phyloP scores from a whole-genome alignment of 1,140 invertebrate species.

The Daktulosphaira vitifoliae region DNA sequence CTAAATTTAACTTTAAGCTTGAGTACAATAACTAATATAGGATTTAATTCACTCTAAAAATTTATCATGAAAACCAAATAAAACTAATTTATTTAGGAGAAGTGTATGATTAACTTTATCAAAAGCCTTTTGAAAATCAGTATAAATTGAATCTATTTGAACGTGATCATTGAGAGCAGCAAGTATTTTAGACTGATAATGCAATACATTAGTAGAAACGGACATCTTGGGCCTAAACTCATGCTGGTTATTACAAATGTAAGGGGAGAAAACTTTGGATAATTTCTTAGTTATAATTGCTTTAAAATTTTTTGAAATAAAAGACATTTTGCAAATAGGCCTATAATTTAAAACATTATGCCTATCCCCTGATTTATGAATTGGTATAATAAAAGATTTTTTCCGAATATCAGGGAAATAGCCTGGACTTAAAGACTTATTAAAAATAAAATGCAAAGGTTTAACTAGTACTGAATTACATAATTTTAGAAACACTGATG shows the following conservation, averaged over 20 bases:
- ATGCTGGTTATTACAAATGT: too few species aligned
- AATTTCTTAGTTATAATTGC: too few species aligned
- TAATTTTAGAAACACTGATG: background rate
- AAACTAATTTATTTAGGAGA: background rate
- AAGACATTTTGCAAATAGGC: background rate
- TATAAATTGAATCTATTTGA: too few species aligned
- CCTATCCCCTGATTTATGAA: background rate
- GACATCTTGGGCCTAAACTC: too few species aligned
- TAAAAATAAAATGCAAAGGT: background rate
- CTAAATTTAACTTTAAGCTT: too few species aligned
- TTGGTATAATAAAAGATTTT: background rate
- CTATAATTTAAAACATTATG: slow-evolving; percentile 4
- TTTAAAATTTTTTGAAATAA: background rate
- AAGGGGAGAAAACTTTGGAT: too few species aligned
- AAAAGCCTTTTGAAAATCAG: too few species aligned
- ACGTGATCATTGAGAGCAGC: too few species aligned
- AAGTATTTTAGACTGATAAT: too few species aligned
- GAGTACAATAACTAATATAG: too few species aligned
- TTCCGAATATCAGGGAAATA: background rate
- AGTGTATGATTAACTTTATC: too few species aligned
- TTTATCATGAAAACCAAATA: background rate
- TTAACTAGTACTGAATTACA: background rate
- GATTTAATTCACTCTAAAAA: slow-evolving; percentile 2
- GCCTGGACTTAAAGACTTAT: slow-evolving; percentile 5
- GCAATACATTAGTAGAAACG: too few species aligned